Evolutionary conservation across 2,113 vertebrate genomes (phyloP).

Genomic region (Serinus canaria): DNA sequence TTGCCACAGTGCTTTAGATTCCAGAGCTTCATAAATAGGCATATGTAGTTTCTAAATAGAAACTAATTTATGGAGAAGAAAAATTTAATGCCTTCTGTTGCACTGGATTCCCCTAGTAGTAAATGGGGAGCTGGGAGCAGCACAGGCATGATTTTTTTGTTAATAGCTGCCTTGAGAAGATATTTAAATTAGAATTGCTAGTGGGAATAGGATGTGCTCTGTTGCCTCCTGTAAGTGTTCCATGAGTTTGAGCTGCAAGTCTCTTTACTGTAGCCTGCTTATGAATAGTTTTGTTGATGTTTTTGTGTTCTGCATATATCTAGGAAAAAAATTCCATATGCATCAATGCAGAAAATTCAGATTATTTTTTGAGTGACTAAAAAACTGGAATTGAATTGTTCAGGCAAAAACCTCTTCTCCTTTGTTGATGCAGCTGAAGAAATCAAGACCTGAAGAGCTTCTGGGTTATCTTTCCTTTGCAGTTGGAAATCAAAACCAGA

Average conservation of each 20-base stretch:
- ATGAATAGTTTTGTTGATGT: background rate
- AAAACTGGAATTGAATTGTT: background rate
- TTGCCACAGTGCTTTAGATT: background rate
- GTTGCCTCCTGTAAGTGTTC: background rate
- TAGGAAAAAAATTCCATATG: background rate
- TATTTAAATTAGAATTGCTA: conserved; percentile 13
- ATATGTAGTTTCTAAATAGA: background rate
- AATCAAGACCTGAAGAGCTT: background rate
- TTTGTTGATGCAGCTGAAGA: background rate
- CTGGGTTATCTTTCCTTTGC: background rate
- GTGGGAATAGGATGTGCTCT: conserved; percentile 13
- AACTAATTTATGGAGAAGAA: background rate
- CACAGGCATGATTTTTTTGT: conserved; percentile 24
- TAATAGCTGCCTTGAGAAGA: conserved; percentile 24
- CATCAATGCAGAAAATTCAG: background rate
- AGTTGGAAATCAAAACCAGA: background rate
- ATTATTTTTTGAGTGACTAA: background rate
- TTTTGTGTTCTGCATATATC: background rate
- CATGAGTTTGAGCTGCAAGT: background rate
- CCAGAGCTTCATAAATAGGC: background rate
- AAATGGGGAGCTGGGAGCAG: background rate
- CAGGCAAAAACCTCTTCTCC: background rate
- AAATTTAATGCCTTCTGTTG: background rate
- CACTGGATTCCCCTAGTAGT: background rate
- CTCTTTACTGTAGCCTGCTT: background rate